A percentile compares a stretch with the other conserved stretches of the same genome.
These are phyloP conservation scores for Coregonus ussuriensis DNA, from an alignment of 2,797 vertebrate genomes.

Conservation along the genomic window DNA sequence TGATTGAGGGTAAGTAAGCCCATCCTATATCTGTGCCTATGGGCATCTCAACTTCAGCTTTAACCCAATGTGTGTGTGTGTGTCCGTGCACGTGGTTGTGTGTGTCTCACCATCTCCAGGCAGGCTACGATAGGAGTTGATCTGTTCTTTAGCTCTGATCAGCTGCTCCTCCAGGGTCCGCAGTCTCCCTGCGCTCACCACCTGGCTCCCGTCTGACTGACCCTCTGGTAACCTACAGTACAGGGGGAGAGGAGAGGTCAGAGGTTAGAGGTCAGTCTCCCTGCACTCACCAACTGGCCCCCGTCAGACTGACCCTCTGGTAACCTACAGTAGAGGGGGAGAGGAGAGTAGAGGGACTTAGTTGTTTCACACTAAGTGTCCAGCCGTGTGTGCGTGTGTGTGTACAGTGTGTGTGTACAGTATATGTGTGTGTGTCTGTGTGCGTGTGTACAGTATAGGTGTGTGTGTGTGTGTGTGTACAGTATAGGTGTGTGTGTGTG, in stretches of 20 bases:
- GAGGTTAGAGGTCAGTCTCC: too few species aligned
- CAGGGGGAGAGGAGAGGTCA: neutral
- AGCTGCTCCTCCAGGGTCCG: constrained; percentile 86
- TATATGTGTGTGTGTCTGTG: neutral
- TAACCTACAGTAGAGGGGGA: too few species aligned
- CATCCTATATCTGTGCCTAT: neutral
- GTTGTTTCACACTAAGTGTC: neutral
- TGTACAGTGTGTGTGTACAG: neutral
- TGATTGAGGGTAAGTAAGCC: neutral
- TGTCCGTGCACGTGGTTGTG: neutral
- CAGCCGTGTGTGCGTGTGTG: neutral
- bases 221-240: constrained; percentile 83
- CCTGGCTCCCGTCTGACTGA: constrained; percentile 74
- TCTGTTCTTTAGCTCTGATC: constrained; percentile 88
- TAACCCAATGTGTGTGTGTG: neutral
- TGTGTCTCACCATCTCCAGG: constrained; percentile 77
- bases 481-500: neutral
- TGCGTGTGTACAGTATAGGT: too few species aligned
- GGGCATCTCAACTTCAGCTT: neutral
- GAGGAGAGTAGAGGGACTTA: too few species aligned
- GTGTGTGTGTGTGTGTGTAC: too few species aligned
- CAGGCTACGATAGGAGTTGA: constrained; percentile 83
- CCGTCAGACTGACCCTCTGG: too few species aligned
- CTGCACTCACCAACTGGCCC: too few species aligned
- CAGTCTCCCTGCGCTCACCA: constrained; percentile 75